phyloP scores from a whole-genome alignment of 2,797 vertebrate genomes.

The Manis pentadactyla region DNA sequence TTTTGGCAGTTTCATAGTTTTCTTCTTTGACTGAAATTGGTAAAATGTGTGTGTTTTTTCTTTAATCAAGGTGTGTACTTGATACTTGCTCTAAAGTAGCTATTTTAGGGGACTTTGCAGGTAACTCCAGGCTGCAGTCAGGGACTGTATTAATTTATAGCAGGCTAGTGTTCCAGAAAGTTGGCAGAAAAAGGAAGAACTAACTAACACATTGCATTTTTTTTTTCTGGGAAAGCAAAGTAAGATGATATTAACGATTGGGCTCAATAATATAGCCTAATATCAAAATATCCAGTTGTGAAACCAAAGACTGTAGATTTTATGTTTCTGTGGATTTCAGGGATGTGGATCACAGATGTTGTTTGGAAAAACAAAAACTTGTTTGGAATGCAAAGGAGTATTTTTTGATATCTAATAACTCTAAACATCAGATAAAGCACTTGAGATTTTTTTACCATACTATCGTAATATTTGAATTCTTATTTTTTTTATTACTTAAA shows the following conservation, averaged over 20 bases:
- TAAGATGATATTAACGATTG: conserved; percentile 55
- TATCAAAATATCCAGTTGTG: conserved; percentile 50
- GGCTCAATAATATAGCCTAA: conserved; percentile 30
- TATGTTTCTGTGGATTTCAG: conserved; percentile 17
- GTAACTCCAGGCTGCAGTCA: neutral
- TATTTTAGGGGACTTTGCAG: conserved; percentile 28
- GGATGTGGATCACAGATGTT: conserved; percentile 17
- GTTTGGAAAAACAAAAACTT: neutral
- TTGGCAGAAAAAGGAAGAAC: conserved; percentile 35
- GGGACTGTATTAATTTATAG: neutral
- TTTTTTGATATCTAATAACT: conserved; percentile 23
- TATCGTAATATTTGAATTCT: conserved; percentile 24
- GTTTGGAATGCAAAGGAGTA: neutral
- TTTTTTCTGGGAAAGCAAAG: neutral
- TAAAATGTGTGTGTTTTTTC: neutral
- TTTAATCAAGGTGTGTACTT: neutral
- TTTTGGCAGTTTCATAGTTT: neutral
- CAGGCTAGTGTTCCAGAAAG: neutral
- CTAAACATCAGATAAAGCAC: neutral
- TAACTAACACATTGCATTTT: neutral
- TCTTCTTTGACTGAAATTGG: neutral
- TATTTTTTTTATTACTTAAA: conserved; percentile 32
- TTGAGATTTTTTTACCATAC: conserved; percentile 17
- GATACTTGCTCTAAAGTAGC: neutral
- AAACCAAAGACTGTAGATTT: conserved; percentile 52